phyloP scores from a whole-genome alignment of 2,113 vertebrate species.

The Ardeotis arabs region DNA sequence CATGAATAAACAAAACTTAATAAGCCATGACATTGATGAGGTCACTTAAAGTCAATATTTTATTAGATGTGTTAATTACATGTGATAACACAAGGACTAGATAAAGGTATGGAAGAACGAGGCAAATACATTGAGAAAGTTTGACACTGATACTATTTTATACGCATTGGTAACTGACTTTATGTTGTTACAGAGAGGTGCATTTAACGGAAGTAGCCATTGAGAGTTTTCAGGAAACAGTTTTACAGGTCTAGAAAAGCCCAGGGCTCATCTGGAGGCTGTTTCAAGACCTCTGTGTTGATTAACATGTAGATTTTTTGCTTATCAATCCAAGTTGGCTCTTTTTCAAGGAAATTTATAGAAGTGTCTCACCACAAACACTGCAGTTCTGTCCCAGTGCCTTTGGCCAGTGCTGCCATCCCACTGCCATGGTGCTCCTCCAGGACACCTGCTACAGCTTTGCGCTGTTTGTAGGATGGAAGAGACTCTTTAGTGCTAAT shows the following conservation, averaged over 20 bases:
- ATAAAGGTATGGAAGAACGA: not conserved
- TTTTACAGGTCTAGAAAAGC: not conserved
- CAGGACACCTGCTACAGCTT: no score
- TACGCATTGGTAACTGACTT: no score
- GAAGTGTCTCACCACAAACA: no score
- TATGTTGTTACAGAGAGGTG: not conserved
- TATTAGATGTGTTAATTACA: slow-evolving; percentile 1
- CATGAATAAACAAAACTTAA: not conserved
- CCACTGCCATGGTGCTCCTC: no score
- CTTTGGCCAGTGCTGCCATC: not conserved
- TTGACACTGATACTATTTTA: no score
- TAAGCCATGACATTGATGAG: not conserved
- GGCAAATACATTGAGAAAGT: not conserved
- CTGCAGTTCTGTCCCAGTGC: no score
- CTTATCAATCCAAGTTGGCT: not conserved
- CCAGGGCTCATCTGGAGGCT: not conserved
- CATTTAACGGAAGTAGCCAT: not conserved
- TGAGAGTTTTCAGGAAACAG: not conserved
- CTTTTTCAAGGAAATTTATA: not conserved
- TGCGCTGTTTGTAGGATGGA: not conserved
- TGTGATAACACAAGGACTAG: not conserved
- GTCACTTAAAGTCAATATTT: not conserved
- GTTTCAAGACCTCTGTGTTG: not conserved
- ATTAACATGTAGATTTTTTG: fast-evolving
- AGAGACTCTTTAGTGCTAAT: not conserved